Conservation (phyloP, 2,797 vertebrate species). For the Poeciliopsis infans region DNA sequence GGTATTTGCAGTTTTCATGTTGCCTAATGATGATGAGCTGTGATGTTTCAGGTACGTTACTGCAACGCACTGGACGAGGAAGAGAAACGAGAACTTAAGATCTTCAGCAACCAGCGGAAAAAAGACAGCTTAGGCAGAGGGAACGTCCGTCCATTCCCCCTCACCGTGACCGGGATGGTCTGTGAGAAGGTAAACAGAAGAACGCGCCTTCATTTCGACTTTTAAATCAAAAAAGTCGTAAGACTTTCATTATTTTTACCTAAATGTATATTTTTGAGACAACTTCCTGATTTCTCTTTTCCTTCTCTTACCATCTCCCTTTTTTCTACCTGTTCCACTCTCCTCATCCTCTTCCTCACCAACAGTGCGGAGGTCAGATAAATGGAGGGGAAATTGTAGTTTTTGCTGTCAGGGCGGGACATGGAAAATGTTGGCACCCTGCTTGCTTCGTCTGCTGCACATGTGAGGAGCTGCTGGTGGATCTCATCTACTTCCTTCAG, state of each 20-base stretch:
- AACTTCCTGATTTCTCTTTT: background rate
- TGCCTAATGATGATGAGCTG: constrained; percentile 13
- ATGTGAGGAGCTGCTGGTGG: constrained; percentile 94
- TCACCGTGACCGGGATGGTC: constrained; percentile 91
- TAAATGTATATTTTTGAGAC: background rate
- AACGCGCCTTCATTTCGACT: background rate
- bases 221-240: background rate
- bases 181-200: constrained; percentile 89
- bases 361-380: constrained; percentile 93
- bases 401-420: constrained; percentile 92
- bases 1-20: background rate
- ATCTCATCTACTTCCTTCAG: constrained; percentile 98
- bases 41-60: constrained; percentile 78
- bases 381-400: constrained; percentile 95
- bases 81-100: constrained; percentile 94
- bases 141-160: constrained; percentile 92
- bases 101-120: constrained; percentile 97
- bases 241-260: background rate
- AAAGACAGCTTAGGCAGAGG: constrained; percentile 95
- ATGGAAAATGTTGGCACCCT: constrained; percentile 96
- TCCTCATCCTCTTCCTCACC: constrained; percentile 4
- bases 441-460: constrained; percentile 95
- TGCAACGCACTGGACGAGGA: constrained; percentile 96
- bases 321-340: constrained; percentile 5
- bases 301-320: background rate